phyloP scores from a whole-genome alignment of 2,888 invertebrate genomes.

The Luffia ferchaultella region DNA sequence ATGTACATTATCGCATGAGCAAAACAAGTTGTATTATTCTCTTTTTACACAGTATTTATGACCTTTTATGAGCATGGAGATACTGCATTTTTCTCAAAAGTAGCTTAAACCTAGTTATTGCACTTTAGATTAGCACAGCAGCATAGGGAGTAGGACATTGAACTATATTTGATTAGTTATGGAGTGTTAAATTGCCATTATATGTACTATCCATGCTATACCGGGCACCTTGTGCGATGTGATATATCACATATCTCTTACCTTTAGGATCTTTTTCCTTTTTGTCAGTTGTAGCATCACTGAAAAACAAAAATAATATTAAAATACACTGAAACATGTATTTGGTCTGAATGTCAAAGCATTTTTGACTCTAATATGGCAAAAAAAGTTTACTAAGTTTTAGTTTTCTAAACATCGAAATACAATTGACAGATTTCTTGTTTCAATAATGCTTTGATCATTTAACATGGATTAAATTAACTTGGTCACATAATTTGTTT shows the following conservation, averaged over 20 bases:
- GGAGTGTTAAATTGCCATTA: too few species aligned
- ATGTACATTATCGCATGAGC: too few species aligned
- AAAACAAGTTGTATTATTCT: too few species aligned
- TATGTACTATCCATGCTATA: too few species aligned
- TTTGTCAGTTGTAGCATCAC: conserved; percentile 41
- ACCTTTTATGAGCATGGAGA: too few species aligned
- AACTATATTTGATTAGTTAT: too few species aligned
- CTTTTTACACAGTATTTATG: too few species aligned
- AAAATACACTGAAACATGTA: neutral
- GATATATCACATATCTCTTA: conserved; percentile 20
- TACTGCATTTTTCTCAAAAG: too few species aligned
- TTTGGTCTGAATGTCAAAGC: neutral
- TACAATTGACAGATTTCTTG: neutral
- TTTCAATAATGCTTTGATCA: conserved; percentile 2
- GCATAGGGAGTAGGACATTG: too few species aligned
- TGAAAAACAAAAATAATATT: conserved; percentile 33
- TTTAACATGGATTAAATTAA: neutral
- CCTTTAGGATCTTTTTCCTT: conserved; percentile 48
- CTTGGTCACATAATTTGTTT: neutral
- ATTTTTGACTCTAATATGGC: neutral
- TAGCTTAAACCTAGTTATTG: too few species aligned
- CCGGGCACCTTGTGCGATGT: neutral
- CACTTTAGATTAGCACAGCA: too few species aligned
- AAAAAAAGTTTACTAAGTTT: neutral
- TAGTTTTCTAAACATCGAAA: neutral